Conservation (phyloP, 2,113 vertebrate genomes). For the Xiphophorus couchianus region DNA sequence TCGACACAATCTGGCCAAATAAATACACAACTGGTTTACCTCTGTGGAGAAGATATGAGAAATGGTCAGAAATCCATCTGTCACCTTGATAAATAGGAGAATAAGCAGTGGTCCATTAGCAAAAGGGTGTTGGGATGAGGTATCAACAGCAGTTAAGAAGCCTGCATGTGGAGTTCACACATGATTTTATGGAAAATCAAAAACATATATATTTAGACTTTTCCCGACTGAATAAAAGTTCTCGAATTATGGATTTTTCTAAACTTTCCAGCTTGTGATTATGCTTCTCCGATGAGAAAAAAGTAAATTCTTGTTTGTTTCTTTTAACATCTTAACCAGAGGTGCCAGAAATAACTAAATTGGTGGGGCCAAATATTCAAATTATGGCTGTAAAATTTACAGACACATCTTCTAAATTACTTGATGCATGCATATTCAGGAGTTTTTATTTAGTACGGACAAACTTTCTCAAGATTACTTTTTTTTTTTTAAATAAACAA, state of each 20-base stretch:
- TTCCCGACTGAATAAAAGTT: not conserved
- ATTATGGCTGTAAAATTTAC: not conserved
- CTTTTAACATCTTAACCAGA: not conserved
- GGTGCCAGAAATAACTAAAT: not conserved
- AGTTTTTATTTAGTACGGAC: not conserved
- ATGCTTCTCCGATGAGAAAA: not conserved
- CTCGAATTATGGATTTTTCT: not conserved
- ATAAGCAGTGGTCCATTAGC: not conserved
- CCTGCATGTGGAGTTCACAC: not conserved
- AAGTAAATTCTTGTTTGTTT: no score
- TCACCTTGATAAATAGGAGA: not conserved
- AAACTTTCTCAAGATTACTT: not conserved
- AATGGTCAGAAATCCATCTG: not conserved
- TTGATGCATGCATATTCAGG: not conserved
- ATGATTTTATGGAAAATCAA: not conserved
- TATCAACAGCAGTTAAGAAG: not conserved
- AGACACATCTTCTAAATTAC: not conserved
- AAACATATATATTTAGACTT: not conserved
- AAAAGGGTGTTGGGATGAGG: not conserved
- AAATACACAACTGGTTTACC: not conserved
- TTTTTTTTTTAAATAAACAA: constrained; percentile 9
- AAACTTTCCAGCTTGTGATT: no score
- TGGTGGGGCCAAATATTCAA: not conserved
- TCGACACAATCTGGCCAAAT: not conserved
- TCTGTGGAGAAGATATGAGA: not conserved